These are phyloP conservation scores for Meleagris gallopavo DNA, from an alignment of 2,113 vertebrate genomes.

Conservation along the genomic window DNA sequence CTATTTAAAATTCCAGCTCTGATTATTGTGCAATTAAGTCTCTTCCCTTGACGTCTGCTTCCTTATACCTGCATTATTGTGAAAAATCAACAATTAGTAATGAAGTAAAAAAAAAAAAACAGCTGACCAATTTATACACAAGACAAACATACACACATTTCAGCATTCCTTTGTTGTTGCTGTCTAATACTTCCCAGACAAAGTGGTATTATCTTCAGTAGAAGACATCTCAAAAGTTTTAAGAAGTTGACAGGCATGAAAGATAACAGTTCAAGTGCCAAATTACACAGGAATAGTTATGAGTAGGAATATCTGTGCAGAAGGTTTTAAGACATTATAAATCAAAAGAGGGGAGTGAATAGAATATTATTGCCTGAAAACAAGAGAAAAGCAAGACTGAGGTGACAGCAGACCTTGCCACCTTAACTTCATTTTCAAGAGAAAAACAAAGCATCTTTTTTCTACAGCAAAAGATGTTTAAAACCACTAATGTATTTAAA, in stretches of 20 bases:
- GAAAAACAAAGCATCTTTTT: not conserved
- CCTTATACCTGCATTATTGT: constrained; percentile 66
- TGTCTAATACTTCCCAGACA: not conserved
- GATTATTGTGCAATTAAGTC: constrained; percentile 81
- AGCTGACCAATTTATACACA: constrained; percentile 56
- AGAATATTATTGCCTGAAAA: not conserved
- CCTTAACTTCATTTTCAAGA: not conserved
- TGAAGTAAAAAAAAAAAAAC: constrained; percentile 63
- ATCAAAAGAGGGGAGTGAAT: not conserved
- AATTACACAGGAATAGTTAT: not conserved
- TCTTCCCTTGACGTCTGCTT: constrained; percentile 72
- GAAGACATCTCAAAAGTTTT: not conserved
- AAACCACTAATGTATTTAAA: not conserved
- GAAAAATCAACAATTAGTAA: constrained; percentile 74
- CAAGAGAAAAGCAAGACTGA: not conserved
- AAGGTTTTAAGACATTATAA: not conserved
- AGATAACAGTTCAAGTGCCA: not conserved
- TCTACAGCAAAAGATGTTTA: not conserved
- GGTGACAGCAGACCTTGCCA: not conserved
- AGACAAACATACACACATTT: constrained; percentile 16
- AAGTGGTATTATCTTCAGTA: not conserved
- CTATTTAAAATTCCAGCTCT: constrained; percentile 80
- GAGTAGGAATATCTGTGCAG: not conserved
- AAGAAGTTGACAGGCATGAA: not conserved
- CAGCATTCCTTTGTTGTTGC: not conserved